Percentiles rank a stretch among this genome's conserved stretches.
phyloP scores from a whole-genome alignment of 2,797 vertebrate genomes.

The Lithobates sylvaticus region DNA sequence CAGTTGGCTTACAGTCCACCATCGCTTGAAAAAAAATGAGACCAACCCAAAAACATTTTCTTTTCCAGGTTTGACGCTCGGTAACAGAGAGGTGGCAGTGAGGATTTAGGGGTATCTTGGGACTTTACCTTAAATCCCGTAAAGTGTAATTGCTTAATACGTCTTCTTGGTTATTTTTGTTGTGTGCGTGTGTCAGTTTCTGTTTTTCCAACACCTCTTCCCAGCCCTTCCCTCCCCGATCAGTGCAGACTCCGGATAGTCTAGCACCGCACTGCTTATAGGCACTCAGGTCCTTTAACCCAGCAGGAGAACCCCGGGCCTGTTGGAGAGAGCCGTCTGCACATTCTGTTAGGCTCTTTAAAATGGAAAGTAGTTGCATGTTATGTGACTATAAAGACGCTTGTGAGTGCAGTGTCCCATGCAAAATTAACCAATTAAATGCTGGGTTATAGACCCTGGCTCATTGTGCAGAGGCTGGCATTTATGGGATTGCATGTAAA shows the following conservation, averaged over 20 bases:
- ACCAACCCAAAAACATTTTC: neutral
- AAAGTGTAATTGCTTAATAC: conserved; percentile 23
- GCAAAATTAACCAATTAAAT: conserved; percentile 33
- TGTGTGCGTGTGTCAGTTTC: neutral
- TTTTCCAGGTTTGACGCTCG: neutral
- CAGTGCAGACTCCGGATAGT: conserved; percentile 45
- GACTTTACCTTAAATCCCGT: conserved; percentile 32
- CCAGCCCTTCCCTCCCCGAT: neutral
- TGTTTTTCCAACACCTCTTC: conserved; percentile 32
- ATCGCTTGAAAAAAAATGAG: neutral
- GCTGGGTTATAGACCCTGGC: neutral
- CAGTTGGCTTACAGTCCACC: neutral
- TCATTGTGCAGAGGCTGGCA: neutral
- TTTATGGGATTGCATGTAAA: neutral
- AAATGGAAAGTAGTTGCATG: neutral
- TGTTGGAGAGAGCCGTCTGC: conserved; percentile 23
- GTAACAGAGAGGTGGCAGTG: conserved; percentile 25
- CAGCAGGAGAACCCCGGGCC: conserved; percentile 44
- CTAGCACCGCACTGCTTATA: conserved; percentile 38
- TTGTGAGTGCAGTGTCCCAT: conserved; percentile 1
- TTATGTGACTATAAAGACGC: conserved; percentile 10
- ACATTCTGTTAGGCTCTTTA: conserved; percentile 37
- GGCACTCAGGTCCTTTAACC: conserved; percentile 51
- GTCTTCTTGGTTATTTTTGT: conserved; percentile 1
- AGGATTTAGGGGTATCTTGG: conserved; percentile 31